A percentile compares a stretch with the other conserved stretches of the same genome.
Evolutionary conservation across 2,888 invertebrate species (phyloP).

Genomic region (Yponomeuta cagnagella): DNA sequence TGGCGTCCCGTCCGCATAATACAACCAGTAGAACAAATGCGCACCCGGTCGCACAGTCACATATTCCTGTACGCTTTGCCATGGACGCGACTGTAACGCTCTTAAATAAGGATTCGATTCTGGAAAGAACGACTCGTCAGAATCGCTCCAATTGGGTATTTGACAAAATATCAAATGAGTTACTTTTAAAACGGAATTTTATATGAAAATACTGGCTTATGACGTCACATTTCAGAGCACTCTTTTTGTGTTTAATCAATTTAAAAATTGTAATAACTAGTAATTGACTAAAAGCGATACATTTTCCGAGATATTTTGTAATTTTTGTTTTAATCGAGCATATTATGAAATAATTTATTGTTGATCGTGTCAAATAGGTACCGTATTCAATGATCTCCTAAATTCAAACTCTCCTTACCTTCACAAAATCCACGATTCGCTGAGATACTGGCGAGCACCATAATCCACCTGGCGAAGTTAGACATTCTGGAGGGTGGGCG

Average conservation of each 20-base stretch:
- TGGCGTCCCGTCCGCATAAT: slow-evolving; percentile 81
- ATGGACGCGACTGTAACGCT: slow-evolving; percentile 35
- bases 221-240: too few species aligned
- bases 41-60: slow-evolving; percentile 84
- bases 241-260: too few species aligned
- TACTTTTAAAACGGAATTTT: too few species aligned
- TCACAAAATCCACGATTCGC: slow-evolving; percentile 10
- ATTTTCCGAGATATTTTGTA: too few species aligned
- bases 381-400: background rate
- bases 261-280: too few species aligned
- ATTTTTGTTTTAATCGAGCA: too few species aligned
- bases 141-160: background rate
- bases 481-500: slow-evolving; percentile 21
- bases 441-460: slow-evolving; percentile 16
- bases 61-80: slow-evolving; percentile 80
- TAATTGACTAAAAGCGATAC: too few species aligned
- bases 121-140: slow-evolving; percentile 13
- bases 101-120: slow-evolving; percentile 45
- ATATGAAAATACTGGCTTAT: too few species aligned
- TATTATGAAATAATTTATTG: too few species aligned
- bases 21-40: slow-evolving; percentile 92
- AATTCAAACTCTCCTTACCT: slow-evolving; percentile 17
- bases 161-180: too few species aligned
- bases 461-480: slow-evolving; percentile 30
- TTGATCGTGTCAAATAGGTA: too few species aligned